Evolutionary conservation across 2,113 vertebrate genomes (phyloP), one percentile per base, ranked within the genome.

Genomic region (Piaya cayana): DNA sequence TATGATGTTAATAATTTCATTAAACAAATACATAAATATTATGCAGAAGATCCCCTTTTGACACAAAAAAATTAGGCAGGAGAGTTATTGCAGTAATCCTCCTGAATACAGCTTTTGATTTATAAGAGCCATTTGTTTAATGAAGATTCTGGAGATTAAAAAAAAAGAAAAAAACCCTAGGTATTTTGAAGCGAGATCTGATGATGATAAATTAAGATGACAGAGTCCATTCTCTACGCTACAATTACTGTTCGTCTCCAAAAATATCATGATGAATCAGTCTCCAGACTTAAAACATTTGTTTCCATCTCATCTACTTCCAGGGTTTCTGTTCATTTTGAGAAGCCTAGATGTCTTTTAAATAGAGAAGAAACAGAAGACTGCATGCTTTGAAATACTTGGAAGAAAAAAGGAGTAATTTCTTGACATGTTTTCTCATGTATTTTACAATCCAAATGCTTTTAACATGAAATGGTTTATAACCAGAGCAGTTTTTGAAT

Each of bases 121-220:
- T 72, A 39, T 37, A 75, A 56, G 32, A 94, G 81, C 2, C 0
- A 64, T 82, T 85, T 80, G 6, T 45, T 50, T 52, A 74, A 45
- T 42, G 39, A 69, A 71, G 69, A 64, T 86, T 52, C 20, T 65
- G 25, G 12, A 91, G 36, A 74, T 83, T 43, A 34, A 76, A 82
- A 84, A 75, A 88, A 79, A 32, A 11, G 0, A n/a, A n/a, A n/a
- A n/a, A n/a, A n/a, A n/a, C n/a, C 1, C 45, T 34, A 70, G 36
- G 22, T 86, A 71, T 67, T 96, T 52, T 88, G 56, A 92, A 82
- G 78, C 1, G 0, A 72, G 29, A 71, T 63, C 47, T 92, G 34
- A 68, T 91, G 67, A 77, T 7, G n/a, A 83, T 85, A 92, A 95
- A 80, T 83, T 68, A 77, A 77, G 82, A 91, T 79, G 90, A 93